Evolutionary conservation across 2,113 vertebrate genomes (phyloP).

Genomic region (Apeltes quadracus): DNA sequence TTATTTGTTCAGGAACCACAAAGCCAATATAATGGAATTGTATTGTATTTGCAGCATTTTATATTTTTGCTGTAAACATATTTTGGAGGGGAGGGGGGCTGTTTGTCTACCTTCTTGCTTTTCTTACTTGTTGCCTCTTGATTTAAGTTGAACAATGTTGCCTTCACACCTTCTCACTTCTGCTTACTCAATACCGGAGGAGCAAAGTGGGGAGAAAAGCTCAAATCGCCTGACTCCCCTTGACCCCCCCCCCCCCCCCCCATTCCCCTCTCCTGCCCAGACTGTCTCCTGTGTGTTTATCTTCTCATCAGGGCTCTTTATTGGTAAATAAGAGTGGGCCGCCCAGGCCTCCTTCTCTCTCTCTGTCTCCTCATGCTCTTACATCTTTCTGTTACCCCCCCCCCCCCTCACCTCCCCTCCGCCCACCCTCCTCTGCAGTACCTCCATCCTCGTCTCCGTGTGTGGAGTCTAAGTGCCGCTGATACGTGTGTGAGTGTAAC

Average conservation of each 20-base stretch:
- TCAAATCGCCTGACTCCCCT: conserved; percentile 15
- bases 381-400: conserved; percentile 33
- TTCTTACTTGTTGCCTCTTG: too few relatives aligned
- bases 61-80: too few relatives aligned
- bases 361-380: conserved; percentile 34
- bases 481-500: conserved; percentile 76
- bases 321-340: conserved; percentile 82
- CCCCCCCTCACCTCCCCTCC: conserved; percentile 2
- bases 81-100: too few relatives aligned
- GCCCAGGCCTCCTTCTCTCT: conserved; percentile 52
- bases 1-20: too few relatives aligned
- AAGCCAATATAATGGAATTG: too few relatives aligned
- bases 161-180: conserved; percentile 35
- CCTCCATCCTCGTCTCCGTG: conserved; percentile 58
- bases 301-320: conserved; percentile 85
- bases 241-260: not conserved
- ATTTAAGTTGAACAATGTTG: too few relatives aligned
- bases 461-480: conserved; percentile 76
- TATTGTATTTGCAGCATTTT: too few relatives aligned
- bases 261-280: conserved; percentile 44
- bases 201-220: conserved; percentile 58
- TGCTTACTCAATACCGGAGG: conserved; percentile 45
- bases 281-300: conserved; percentile 82
- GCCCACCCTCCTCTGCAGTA: conserved; percentile 23
- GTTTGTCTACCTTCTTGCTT: too few relatives aligned